Base-by-base conservation (phyloP, 2,888 invertebrate species). In the Leucophenga montana region DNA sequence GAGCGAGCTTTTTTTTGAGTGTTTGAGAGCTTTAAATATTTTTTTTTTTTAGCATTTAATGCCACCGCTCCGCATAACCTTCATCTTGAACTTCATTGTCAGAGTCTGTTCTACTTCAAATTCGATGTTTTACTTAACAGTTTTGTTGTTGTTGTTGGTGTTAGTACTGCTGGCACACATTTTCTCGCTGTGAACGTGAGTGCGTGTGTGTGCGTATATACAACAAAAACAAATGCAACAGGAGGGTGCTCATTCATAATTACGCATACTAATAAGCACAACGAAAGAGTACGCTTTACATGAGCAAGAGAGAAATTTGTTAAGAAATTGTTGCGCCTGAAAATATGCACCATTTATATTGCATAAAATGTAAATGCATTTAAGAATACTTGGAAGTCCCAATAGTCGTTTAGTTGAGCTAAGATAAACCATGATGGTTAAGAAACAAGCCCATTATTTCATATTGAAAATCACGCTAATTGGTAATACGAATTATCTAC, bases 161-260 rank as follows among this genome's bases (percentile, higher is more conserved):
- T 61, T 33, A 5, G 11, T 39, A 16, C 18, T 50, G 50, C 18
- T 50, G 50, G 18, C 50, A 50, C 50, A 50, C 50, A 50, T 50
- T 50, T 16, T 22, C 14, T 56, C 14, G 3, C 1, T 39, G 8
- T 39, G 3, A 5, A 8, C 8, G 39, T 39, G 11, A 5, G 39
- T 39, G 39, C 8, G 39, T 11, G 39, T 39, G 9, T 39, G 39
- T 39, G 39, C 11, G 39, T 39, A 8, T 20, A 66, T 78, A 78
- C 77, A 80, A 75, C 79, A 80, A 80, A 79, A 82, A 82, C 83
- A 81, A 81, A 84, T 82, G 82, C 82, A 83, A 83, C 82, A 83
- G 82, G 82, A 83, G 84, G 82, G 78, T 80, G 80, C 77, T 82
- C 83, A 81, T 81, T 83, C 82, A 81, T 83, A 76, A 73, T 75